Conservation (phyloP, 23 tunicate species). For the Diplosoma virens region DNA sequence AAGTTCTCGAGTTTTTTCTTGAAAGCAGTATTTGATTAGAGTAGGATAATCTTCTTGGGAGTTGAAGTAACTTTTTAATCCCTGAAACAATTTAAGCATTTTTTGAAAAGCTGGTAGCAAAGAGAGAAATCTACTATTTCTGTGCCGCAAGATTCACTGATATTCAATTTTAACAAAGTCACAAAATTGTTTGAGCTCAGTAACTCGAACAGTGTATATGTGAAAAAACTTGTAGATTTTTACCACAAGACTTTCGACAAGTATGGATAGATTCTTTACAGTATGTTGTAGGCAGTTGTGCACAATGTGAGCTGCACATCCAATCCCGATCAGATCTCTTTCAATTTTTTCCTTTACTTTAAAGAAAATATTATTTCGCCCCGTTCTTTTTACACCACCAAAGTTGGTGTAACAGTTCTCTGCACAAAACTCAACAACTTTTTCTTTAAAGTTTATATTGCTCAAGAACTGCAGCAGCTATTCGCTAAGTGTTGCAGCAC, state of each 20-base stretch:
- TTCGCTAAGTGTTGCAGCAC: conserved; percentile 27
- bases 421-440: conserved; percentile 54
- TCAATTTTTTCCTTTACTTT: conserved; percentile 15
- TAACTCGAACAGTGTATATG: conserved; percentile 14
- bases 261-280: conserved; percentile 29
- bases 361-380: conserved; percentile 55
- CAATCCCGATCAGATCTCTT: conserved; percentile 34
- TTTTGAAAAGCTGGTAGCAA: conserved; percentile 21
- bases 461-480: conserved; percentile 2
- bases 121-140: conserved; percentile 9
- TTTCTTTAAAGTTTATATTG: conserved; percentile 18
- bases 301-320: conserved; percentile 56
- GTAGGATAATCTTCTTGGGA: conserved; percentile 31
- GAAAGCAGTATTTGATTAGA: conserved; percentile 15
- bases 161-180: conserved; percentile 15
- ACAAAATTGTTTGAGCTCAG: conserved; percentile 17
- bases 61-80: conserved; percentile 3
- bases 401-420: conserved; percentile 53
- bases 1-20: conserved; percentile 17
- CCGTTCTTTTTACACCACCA: conserved; percentile 46
- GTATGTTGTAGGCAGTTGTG: conserved; percentile 40
- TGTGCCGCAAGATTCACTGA: conserved; percentile 30
- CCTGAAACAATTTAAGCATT: conserved; percentile 16
- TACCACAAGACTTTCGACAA: conserved; percentile 14
- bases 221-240: conserved; percentile 20